Conservation (phyloP, 2,113 vertebrate species). For the Syngnathoides biaculeatus region DNA sequence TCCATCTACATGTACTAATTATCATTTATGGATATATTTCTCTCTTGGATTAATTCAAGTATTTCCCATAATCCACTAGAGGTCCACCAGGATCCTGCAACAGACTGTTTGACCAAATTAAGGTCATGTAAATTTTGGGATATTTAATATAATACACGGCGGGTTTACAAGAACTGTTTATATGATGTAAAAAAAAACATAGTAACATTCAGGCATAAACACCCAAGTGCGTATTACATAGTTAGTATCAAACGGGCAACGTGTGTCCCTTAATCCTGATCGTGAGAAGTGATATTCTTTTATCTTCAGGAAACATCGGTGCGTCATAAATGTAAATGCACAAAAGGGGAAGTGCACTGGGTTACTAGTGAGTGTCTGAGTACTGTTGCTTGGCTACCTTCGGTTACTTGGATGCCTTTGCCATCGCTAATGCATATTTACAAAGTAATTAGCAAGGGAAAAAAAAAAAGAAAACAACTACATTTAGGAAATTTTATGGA, state of each 20-base stretch:
- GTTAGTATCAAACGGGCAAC: background rate
- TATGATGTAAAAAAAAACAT: background rate
- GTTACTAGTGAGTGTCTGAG: constrained; percentile 41
- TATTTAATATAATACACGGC: background rate
- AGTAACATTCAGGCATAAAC: background rate
- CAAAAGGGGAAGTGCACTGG: constrained; percentile 33
- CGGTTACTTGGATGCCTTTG: constrained; percentile 42
- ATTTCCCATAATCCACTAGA: too few relatives aligned
- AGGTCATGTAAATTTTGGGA: background rate
- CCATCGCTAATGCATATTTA: constrained; percentile 34
- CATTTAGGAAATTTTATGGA: constrained; percentile 8
- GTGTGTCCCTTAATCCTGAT: constrained; percentile 16
- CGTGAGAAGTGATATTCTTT: constrained; percentile 17
- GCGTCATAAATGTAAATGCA: constrained; percentile 42
- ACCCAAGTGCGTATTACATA: background rate
- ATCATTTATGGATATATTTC: too few relatives aligned
- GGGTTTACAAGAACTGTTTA: background rate
- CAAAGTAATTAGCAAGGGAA: constrained; percentile 37
- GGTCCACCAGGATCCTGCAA: too few relatives aligned
- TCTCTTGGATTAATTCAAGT: too few relatives aligned
- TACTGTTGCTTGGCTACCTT: constrained; percentile 60
- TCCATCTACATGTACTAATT: too few relatives aligned
- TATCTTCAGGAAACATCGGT: constrained; percentile 52
- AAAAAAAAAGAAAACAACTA: constrained; percentile 23
- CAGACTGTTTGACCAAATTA: background rate